Evolutionary conservation across 1,140 invertebrate species (phyloP), one percentile per base, ranked within the genome.

Genomic region (Lasaia peninsularis): DNA sequence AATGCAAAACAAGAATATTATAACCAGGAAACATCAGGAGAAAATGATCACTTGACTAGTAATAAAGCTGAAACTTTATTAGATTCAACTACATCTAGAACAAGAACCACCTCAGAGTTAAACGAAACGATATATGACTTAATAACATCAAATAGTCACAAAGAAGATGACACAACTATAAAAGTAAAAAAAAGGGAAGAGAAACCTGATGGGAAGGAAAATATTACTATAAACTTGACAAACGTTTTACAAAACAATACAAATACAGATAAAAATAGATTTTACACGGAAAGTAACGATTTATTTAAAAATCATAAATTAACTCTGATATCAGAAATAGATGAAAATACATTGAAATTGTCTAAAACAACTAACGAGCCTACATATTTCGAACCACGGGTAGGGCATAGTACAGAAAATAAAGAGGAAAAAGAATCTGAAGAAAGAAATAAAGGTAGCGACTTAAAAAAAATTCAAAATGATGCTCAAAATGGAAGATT

Each of bases 51-150:
- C n/a, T 12, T 12, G 6, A 12, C 14, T 11, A 12, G 12, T 8
- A 28, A 7, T 24, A 33, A 28, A 6, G 5, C n/a, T 12, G 11
- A 28, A 20, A 10, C 24, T 12, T 28, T 28, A 28, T 28, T 28
- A 28, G 24, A 28, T 28, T 28, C 24, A 7, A 10, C 8, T 52
- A 14, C 12, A 2, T 52, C 50, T 49, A 56, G 11, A 37, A 12
- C 3, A 67, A 62, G 18, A 16, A 53, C 28, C 65, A 67, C n/a
- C 14, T 18, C 8, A 44, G 16, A 44, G 4, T 8, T 2, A 2
- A 2, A 1, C 18, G 10, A 9, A 10, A 18, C 8, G 8, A 44
- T 10, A 11, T 4, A 11, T 14, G 18, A 44, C 18, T 9, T 7
- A 1, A 40, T 14, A 18, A 4, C 9, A 44, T 10, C 18, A 4